Base-by-base conservation (phyloP, 2,888 invertebrate genomes). In the Lepidonotus clava region DNA sequence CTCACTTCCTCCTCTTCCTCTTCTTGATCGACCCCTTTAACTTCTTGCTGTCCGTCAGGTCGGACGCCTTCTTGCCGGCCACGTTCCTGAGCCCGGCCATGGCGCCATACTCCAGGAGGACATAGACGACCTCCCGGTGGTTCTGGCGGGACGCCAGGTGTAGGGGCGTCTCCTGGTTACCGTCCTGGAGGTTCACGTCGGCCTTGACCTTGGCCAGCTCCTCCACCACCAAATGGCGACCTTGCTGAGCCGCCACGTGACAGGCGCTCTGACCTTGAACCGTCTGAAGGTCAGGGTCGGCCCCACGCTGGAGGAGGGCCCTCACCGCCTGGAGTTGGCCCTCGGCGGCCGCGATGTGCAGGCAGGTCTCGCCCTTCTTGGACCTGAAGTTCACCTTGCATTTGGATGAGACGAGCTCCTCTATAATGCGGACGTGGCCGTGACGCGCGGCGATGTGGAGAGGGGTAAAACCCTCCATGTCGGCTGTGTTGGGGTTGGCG, bases 361-460 rank as follows among this genome's bases (percentile, higher is more conserved):
- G 67, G 18, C 87, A 76, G 14, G 85, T 87, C 76, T 88, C 89
- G 18, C 89, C 89, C 34, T 86, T 80, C 61, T 56, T 46, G 6
- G 83, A 86, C 18, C 36, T 41, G 5, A 24, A 56, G 88, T 88
- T 88, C n/a, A 87, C 83, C 36, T 87, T 67, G 36, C 61, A 32
- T 41, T 53, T 67, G 34, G 87, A 76, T 18, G 38, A 28, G 1
- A 86, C 32, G 34, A 88, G 66, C 0, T 56, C 51, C 61, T 87
- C 86, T 1, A 87, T 56, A 1, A 87, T n/a, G 38, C 53, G 4
- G 41, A 71, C 32, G 51, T 88, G 88, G 18, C 89, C 89, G 2
- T 83, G 83, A n/a, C 87, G 88, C 0, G 84, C 53, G 1, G 88
- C 88, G 71, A 88, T 88, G 66, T 88, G 89, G 28, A 89, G 77